A percentile compares a stretch with the other conserved stretches of the same genome.
These are phyloP conservation scores for Panopea generosa DNA, from an alignment of 2,888 invertebrate species.

Conservation along the genomic window DNA sequence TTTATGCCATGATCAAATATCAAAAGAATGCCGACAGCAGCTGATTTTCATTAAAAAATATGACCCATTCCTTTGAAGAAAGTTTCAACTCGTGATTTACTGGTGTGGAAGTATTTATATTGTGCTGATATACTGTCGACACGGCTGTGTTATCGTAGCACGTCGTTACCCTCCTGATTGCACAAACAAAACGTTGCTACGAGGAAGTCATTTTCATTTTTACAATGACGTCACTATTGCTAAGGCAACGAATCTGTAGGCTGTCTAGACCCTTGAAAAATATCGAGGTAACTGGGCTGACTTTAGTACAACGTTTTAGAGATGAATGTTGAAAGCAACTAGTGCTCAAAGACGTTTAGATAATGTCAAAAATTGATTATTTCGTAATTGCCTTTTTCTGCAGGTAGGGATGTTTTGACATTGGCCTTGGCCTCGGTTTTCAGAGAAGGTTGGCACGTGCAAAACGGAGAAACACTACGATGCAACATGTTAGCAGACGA, in stretches of 20 bases:
- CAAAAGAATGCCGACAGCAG: not conserved
- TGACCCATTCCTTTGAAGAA: conserved; percentile 15
- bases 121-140: conserved; percentile 25
- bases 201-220: conserved; percentile 56
- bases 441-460: too few species aligned
- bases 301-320: conserved; percentile 14
- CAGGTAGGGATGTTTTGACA: too few species aligned
- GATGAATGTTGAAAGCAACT: too few species aligned
- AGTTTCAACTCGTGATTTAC: conserved; percentile 5
- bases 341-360: too few species aligned
- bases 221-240: conserved; percentile 45
- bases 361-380: too few species aligned
- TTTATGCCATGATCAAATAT: too few species aligned
- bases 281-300: conserved; percentile 31
- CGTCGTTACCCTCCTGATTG: conserved; percentile 28
- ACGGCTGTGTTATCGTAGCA: conserved; percentile 38
- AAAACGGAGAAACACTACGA: too few species aligned
- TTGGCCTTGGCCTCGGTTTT: too few species aligned
- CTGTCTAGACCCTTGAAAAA: conserved; percentile 37
- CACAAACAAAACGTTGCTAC: conserved; percentile 41
- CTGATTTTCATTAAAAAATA: conserved; percentile 9
- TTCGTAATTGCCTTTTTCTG: too few species aligned
- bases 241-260: conserved; percentile 26
- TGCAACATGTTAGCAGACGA: too few species aligned
- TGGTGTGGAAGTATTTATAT: conserved; percentile 22